These are phyloP conservation scores for Bombus polaris DNA, from an alignment of 1,140 invertebrate species.

Conservation along the genomic window DNA sequence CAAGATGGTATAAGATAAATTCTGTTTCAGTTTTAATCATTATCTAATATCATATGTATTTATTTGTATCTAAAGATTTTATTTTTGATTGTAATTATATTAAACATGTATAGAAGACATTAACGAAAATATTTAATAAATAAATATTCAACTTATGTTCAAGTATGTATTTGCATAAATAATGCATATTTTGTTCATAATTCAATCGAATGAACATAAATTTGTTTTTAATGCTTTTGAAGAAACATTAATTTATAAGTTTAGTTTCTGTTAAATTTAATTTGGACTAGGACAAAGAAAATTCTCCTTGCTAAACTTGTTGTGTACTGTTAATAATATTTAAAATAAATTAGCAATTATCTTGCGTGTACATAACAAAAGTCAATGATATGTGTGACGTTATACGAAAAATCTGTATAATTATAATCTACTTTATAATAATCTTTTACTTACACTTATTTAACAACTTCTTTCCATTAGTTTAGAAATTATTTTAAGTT, in stretches of 20 bases:
- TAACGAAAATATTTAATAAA: neutral
- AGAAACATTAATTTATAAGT: neutral
- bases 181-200: neutral
- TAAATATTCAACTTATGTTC: neutral
- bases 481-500: slow-evolving; percentile 16
- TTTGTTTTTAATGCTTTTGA: neutral
- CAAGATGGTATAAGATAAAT: neutral
- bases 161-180: neutral
- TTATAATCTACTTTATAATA: neutral
- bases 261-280: neutral
- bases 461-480: neutral
- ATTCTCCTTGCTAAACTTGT: neutral
- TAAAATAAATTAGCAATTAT: slow-evolving; percentile 1
- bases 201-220: neutral
- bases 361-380: slow-evolving; percentile 7
- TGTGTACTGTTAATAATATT: slow-evolving; percentile 4
- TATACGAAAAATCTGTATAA: slow-evolving; percentile 7
- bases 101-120: neutral
- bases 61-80: neutral
- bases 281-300: neutral
- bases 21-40: neutral
- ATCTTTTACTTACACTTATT: neutral
- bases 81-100: neutral
- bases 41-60: neutral
- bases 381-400: neutral